Evolutionary conservation across 2,797 vertebrate species (phyloP), one percentile per base, ranked within the genome.

Genomic region (Gadopsis marmoratus): DNA sequence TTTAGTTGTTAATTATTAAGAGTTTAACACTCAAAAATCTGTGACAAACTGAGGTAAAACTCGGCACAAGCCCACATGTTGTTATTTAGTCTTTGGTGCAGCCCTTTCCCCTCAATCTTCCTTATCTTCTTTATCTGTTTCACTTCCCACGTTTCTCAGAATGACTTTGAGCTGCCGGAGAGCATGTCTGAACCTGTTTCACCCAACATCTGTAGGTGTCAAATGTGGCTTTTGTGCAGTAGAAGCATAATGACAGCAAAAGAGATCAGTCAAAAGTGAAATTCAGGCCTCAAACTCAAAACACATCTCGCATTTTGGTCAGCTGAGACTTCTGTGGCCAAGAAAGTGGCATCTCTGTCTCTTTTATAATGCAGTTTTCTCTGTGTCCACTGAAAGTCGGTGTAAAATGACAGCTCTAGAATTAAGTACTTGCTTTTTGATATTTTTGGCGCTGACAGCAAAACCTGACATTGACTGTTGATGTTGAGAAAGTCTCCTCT

Each of bases 111-210:
- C 16, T 62, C 51, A 63, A 13, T 19, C 39, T 23, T n/a, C 50
- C 0, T 7, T 7, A 1, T 61, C 72, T 54, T 64, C 41, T 39
- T 1, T 37, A 19, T 73, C 6, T 14, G n/a, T 26, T 65, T 81
- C 67, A 58, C 4, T 65, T 81, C 86, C 85, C 19, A 83, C 63
- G n/a, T 76, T 64, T 89, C 72, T 88, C 74, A 84, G 69, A 81
- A 89, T 80, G 82, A 86, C 76, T 76, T 23, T 74, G 13, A 50
- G 65, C 75, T 75, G 31, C 35, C 55, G 14, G 48, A 76, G 10
- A 58, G 1, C 62, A 11, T 0, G 48, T 63, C 58, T 68, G 45
- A 31, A 33, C 35, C 10, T 0, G 8, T 31, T 59, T 37, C 48
- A 53, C 1, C 2, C 3, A 26, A 23, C 5, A 41, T 29, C 33